phyloP scores from a whole-genome alignment of 2,113 vertebrate species.

The Ammodytes marinus region DNA sequence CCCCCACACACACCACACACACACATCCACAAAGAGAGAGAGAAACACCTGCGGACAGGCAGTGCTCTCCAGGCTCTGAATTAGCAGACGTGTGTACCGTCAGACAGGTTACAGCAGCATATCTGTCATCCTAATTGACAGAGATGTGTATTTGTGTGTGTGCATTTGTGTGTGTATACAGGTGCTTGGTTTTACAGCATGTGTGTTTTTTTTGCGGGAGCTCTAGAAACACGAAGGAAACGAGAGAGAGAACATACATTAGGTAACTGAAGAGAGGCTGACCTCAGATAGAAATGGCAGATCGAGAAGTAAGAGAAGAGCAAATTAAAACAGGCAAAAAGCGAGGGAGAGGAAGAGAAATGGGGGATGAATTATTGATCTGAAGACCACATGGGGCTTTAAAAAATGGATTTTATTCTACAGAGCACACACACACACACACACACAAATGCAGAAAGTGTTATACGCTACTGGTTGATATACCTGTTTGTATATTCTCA shows the following conservation, averaged over 20 bases:
- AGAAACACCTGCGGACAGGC: conserved; percentile 44
- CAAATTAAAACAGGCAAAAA: conserved; percentile 30
- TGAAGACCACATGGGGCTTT: conserved; percentile 20
- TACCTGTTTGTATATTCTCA: neutral
- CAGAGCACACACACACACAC: neutral
- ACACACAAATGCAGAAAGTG: conserved; percentile 3
- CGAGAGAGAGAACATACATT: conserved; percentile 12
- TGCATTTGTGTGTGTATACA: neutral
- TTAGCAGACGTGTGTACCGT: conserved; percentile 40
- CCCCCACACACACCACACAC: neutral
- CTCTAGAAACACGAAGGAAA: conserved; percentile 5
- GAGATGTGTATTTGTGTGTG: conserved; percentile 7
- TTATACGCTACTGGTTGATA: neutral
- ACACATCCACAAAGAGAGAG: conserved; percentile 1
- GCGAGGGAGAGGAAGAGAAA: neutral
- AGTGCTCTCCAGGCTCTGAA: conserved; percentile 15
- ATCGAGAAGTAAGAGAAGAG: conserved; percentile 10
- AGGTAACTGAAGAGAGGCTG: conserved; percentile 1
- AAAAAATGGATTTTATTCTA: neutral
- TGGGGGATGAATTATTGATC: conserved; percentile 63
- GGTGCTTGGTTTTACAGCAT: neutral
- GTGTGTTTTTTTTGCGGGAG: neutral
- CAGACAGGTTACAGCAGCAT: conserved; percentile 23
- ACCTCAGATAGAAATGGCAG: conserved; percentile 1
- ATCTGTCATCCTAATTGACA: conserved; percentile 66